Base-by-base conservation (phyloP, 2,113 vertebrate species). In the Antennarius striatus region DNA sequence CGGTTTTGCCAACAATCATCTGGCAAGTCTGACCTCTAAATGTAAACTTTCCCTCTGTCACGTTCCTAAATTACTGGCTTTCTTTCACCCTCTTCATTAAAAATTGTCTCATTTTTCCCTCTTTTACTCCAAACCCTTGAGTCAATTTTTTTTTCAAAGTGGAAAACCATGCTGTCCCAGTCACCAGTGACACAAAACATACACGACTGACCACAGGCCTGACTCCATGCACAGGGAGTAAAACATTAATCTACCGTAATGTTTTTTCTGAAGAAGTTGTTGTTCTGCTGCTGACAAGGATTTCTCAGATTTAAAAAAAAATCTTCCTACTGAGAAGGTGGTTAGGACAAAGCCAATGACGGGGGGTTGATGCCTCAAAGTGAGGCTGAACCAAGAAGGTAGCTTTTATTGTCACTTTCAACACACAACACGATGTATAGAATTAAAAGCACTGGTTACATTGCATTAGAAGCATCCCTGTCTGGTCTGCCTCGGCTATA, bases 361-460 rank as follows among this genome's bases (percentile, higher is more conserved):
- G 45, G 71, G 39, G 50, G 56, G 73, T 43, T 0, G 5, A 30
- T 36, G 46, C 43, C 40, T 30, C 56, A 73, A 29, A 74, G 22
- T 22, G 60, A 77, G 60, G 1, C 49, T 16, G 53, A 77, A 85
- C 87, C 79, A 87, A 86, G 61, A 86, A 77, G 59, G 67, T 76
- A 81, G 82, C 75, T 68, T 64, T 66, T 63, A 53, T 82, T 82
- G 85, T 83, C 81, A 79, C 67, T 77, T 79, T 68, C 39, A 65
- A 55, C 52, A 69, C 60, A 77, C 40, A 66, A 55, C 85, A 42
- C 73, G 13, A 61, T 49, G 76, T 71, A 45, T 43, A 52, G 42
- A 7, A 51, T 50, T 54, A 64, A 59, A 77, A 40, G 69, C 59
- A 75, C 52, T 47, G 52, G 17, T 29, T 48, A 4, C 47, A 57